phyloP scores from a whole-genome alignment of 2,797 vertebrate species.

The Propithecus deckenii region DNA sequence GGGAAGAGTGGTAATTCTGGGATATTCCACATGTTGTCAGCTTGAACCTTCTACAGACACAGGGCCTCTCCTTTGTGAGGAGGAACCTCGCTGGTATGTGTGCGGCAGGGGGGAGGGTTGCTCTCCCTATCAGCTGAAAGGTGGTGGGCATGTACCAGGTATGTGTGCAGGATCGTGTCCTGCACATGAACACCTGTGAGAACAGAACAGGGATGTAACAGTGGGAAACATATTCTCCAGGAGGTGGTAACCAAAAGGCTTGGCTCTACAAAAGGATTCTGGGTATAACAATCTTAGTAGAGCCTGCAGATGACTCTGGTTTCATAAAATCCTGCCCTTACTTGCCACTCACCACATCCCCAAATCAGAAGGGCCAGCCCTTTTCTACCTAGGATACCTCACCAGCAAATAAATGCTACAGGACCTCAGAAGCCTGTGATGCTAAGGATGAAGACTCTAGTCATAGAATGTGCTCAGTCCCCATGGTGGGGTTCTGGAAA shows the following conservation, averaged over 20 bases:
- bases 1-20: not conserved
- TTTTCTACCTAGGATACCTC: not conserved
- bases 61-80: not conserved
- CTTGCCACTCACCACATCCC: not conserved
- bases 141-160: not conserved
- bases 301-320: not conserved
- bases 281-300: no score
- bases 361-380: not conserved
- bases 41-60: not conserved
- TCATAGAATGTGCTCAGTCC: not conserved
- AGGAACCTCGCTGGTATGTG: not conserved
- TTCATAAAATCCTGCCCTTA: not conserved
- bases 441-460: not conserved
- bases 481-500: not conserved
- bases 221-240: not conserved
- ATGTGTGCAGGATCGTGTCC: not conserved
- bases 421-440: not conserved
- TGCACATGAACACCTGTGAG: not conserved
- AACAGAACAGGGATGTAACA: not conserved
- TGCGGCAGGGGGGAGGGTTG: not conserved
- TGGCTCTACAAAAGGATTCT: not conserved
- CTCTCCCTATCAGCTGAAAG: not conserved
- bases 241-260: not conserved
- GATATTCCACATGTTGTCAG: not conserved
- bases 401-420: not conserved